Base-by-base conservation (phyloP, 2,888 invertebrate genomes). In the Idaea biselata region DNA sequence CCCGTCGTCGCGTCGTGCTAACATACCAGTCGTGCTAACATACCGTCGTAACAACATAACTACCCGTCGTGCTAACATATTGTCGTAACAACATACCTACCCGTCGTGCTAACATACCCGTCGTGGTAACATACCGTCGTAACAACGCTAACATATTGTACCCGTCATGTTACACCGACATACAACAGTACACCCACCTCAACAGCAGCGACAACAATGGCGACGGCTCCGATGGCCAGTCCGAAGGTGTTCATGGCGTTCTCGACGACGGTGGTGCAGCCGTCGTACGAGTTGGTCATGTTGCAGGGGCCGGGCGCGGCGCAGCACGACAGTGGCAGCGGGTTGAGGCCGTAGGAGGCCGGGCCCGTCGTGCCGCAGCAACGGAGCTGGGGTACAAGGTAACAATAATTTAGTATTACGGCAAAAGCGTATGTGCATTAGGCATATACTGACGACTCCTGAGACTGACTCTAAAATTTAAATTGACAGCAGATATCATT, bases 151-250 rank as follows among this genome's bases (percentile, higher is more conserved):
- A 25, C 25, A 25, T 25, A n/a, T n/a, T n/a, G n/a, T n/a, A 25
- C 25, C 25, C 5, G 25, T 25, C 25, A 5, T 25, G 5, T 25
- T 25, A 25, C 25, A 25, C 25, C 25, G 3, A 25, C 25, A 44
- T 0, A 44, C 8, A 44, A 1, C 7, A 1, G 14, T 33, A 17
- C 16, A 17, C 64, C 69, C 83, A 96, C 96, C 94, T 96, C 96
- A 70, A 95, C 86, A 53, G 86, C 94, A 6, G 94, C 95, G 58
- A 96, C 88, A 32, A 93, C 94, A 60, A 96, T 89, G 55, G 94
- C 95, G 25, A 95, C 87, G 31, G 93, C 92, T 59, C 95, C 96
- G 60, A 95, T 88, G 58, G 93, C 82, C 8, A 93, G 78, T 2
- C 94, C 93, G 76, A 87, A 89, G 57, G 83, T 84, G 60, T 78